Base-by-base conservation (phyloP, 2,113 vertebrate genomes). In the Axis porcinus region DNA sequence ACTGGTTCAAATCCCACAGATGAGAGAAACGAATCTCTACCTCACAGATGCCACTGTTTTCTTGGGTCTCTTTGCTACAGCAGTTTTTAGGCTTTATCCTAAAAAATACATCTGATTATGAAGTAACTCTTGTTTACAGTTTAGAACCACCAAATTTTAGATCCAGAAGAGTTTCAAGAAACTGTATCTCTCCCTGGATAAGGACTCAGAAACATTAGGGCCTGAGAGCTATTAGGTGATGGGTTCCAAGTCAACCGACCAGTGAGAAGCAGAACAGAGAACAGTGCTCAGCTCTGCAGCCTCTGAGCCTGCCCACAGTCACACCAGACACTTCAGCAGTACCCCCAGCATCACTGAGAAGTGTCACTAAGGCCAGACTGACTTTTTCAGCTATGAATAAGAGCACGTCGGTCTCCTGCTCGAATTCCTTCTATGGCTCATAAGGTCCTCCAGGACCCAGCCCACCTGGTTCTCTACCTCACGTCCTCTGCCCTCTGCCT, bases 251-350 rank as follows among this genome's bases (percentile, higher is more conserved):
- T 83, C 60, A 50, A 30, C 36, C 1, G 43, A 6, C 2, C 23
- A 78, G 1, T 62, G 6, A 81, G 17, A 54, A 28, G 33, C 40
- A 21, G 33, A 30, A 40, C 12, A 17, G 45, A 43, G 62, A 30
- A 57, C 16, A 30, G 86, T 5, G 13, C 19, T 10, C 10, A 13
- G 40, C 55, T 85, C 40, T 57, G 36, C 16, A 14, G 21, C 52
- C 50, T 81, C 67, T 7, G 16, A 55, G 19, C 60, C 43, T 83
- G 23, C 62, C 25, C 45, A 2, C 23, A 19, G 21, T 17, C 4
- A 0, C 2, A 21, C 1, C 14, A 14, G n/a, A 21, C 21, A 27
- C 1, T 17, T 85, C 17, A 27, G 28, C 17, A 13, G 23, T 33
- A 76, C 40, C 47, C 19, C 7, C 17, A 33, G 89, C 45, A 74